These are phyloP conservation scores for Oligia latruncula DNA, from an alignment of 2,888 invertebrate species.

Conservation along the genomic window DNA sequence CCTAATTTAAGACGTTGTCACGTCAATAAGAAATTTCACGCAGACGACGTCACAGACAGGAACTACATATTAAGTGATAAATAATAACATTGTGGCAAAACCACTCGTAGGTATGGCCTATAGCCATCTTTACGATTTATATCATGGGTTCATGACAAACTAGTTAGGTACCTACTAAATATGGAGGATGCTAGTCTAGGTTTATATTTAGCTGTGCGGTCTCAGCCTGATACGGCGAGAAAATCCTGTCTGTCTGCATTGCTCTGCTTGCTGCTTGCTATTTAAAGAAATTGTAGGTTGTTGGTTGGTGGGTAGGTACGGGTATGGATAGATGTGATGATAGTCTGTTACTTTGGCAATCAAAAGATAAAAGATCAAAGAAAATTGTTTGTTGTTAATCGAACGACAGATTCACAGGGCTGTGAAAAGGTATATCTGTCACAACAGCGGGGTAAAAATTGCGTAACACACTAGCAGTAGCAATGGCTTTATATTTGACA, in stretches of 20 bases:
- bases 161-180: slow-evolving; percentile 20
- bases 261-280: background rate
- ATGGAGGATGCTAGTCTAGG: slow-evolving; percentile 29
- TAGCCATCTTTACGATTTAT: background rate
- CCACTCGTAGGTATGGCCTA: background rate
- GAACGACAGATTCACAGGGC: too few species aligned
- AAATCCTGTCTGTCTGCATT: slow-evolving; percentile 35
- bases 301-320: background rate
- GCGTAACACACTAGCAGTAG: background rate
- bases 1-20: too few species aligned
- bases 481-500: background rate
- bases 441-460: too few species aligned
- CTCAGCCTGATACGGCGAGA: slow-evolving; percentile 19
- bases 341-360: background rate
- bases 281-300: background rate
- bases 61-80: background rate
- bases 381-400: background rate
- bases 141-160: slow-evolving; percentile 31
- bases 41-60: background rate
- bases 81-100: background rate
- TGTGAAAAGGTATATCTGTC: too few species aligned
- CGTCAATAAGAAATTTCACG: background rate
- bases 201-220: slow-evolving; percentile 41
- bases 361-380: background rate
- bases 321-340: background rate